Conservation (phyloP, 2,888 invertebrate species). For the Geotrupes spiniger region DNA sequence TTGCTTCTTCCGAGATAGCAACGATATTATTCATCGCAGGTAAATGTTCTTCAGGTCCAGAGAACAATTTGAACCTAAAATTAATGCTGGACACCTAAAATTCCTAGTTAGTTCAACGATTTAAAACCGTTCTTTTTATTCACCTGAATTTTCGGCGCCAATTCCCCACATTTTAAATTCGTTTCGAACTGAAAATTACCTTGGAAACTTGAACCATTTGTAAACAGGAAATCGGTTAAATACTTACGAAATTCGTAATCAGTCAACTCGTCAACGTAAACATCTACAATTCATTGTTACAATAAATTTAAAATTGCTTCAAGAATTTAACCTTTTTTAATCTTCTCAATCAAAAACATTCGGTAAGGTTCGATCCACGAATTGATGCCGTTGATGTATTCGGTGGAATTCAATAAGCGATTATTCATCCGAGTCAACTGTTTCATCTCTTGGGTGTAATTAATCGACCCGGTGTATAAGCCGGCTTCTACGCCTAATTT, state of each 20-base stretch:
- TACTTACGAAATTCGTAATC: constrained; percentile 60
- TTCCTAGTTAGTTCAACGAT: constrained; percentile 4
- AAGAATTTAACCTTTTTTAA: constrained; percentile 51
- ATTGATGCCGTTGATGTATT: constrained; percentile 55
- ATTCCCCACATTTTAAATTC: constrained; percentile 61
- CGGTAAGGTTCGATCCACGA: constrained; percentile 68
- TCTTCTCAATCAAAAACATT: constrained; percentile 59
- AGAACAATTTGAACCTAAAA: constrained; percentile 61
- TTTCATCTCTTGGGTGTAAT: constrained; percentile 62
- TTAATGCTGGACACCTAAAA: constrained; percentile 59
- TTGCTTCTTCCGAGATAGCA: constrained; percentile 54
- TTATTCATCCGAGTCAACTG: constrained; percentile 58
- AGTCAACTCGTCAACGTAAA: constrained; percentile 48
- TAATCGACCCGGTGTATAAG: constrained; percentile 64
- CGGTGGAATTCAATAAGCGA: constrained; percentile 53
- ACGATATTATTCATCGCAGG: constrained; percentile 70
- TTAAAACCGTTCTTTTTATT: not conserved
- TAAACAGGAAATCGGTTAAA: constrained; percentile 69
- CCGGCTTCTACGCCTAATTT: constrained; percentile 62
- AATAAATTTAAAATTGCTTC: not conserved
- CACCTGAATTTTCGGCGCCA: constrained; percentile 57
- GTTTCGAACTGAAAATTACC: constrained; percentile 63
- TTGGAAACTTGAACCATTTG: constrained; percentile 67
- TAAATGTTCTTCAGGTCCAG: constrained; percentile 64
- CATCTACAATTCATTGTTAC: constrained; percentile 45